Evolutionary conservation across 2,797 vertebrate genomes (phyloP).

Genomic region (Lophius americanus): DNA sequence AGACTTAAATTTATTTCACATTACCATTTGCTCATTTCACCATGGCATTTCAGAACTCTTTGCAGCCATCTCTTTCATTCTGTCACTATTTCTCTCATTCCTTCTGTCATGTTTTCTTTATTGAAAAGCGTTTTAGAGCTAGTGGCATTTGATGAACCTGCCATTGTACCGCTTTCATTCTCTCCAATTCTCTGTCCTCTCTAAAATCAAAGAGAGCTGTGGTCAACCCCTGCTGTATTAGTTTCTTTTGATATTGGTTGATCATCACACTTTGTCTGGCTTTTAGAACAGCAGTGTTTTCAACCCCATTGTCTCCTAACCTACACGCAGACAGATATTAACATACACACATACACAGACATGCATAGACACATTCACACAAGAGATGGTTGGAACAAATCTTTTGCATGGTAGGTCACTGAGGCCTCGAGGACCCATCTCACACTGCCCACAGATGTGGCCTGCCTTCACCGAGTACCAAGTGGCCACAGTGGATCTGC

Average conservation of each 20-base stretch:
- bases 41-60: constrained; percentile 50
- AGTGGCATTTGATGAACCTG: constrained; percentile 45
- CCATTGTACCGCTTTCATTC: constrained; percentile 33
- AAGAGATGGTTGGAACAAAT: constrained; percentile 49
- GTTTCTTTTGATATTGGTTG: constrained; percentile 55
- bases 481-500: constrained; percentile 31
- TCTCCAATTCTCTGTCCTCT: constrained; percentile 23
- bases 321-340: not conserved
- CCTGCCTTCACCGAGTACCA: constrained; percentile 28
- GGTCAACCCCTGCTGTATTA: constrained; percentile 46
- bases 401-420: constrained; percentile 55
- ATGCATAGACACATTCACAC: constrained; percentile 12
- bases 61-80: constrained; percentile 29
- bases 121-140: constrained; percentile 21
- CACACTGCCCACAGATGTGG: constrained; percentile 45
- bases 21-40: constrained; percentile 51
- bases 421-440: constrained; percentile 54
- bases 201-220: constrained; percentile 52
- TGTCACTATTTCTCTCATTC: constrained; percentile 10
- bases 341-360: constrained; percentile 12
- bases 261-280: constrained; percentile 39
- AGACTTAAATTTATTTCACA: constrained; percentile 63
- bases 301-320: constrained; percentile 12
- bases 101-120: constrained; percentile 30
- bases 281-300: constrained; percentile 45